Base-by-base conservation (phyloP, 53 echinoderm and acorn worm genomes). In the Holothuria scabra region DNA sequence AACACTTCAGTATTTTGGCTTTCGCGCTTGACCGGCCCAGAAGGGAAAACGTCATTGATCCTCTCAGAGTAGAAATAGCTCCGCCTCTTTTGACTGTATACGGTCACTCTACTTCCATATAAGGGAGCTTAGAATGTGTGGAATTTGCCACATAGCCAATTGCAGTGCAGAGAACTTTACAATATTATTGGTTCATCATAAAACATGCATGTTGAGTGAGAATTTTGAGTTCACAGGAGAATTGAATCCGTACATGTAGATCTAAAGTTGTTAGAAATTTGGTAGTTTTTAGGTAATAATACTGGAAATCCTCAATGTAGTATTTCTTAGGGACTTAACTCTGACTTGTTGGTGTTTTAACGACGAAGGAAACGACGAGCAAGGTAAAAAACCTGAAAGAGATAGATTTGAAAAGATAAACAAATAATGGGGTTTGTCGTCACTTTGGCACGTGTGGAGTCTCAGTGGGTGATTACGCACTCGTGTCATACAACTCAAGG, bases 31-130 rank as follows among this genome's bases (percentile, higher is more conserved):
- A 81, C 82, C 82, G 62, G 82, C 82, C 82, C 82, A 81, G 62
- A 56, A 58, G 78, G 82, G 37, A 76, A 64, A 61, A 81, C 82
- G 82, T 81, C 82, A 81, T 61, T 81, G 82, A 81, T 81, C 63
- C 24, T 20, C 49, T 48, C 22, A 57, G 78, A 61, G 65, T 60
- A 46, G 29, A 26, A 79, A 34, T 83, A 44, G 85, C 93, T 92
- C 92, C 96, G 93, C 96, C 96, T 74, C 70, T 91, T 87, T 64
- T 80, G 81, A 67, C 96, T 93, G 92, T 71, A 96, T 96, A 86
- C 68, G 82, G 62, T 81, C 65, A 81, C 38, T 63, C 38, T 11
- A 64, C 62, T 81, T 63, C 82, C 82, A 46, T 31, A 81, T 22
- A 61, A 44, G 96, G 96, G 66, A 79, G 68, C 69, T 48, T 80